Evolutionary conservation across 2,888 invertebrate genomes (phyloP).

Genomic region (Cephus nigrinus): DNA sequence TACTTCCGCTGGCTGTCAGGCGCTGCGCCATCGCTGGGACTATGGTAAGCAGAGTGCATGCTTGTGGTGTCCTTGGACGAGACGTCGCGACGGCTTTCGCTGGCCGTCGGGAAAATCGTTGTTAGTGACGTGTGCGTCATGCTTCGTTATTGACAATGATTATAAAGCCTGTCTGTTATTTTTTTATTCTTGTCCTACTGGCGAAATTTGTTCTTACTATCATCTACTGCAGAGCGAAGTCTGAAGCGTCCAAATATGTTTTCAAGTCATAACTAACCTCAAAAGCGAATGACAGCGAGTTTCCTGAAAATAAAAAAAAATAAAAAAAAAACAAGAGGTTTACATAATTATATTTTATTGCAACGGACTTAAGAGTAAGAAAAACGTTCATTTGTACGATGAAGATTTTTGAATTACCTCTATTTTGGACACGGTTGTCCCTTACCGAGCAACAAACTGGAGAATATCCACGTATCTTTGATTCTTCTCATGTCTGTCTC

Average conservation of each 20-base stretch:
- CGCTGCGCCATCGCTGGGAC: not conserved
- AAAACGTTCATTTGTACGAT: no score
- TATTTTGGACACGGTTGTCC: not conserved
- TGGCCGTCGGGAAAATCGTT: not conserved
- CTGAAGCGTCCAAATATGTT: not conserved
- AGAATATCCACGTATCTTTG: not conserved
- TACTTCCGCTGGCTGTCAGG: not conserved
- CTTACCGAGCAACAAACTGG: not conserved
- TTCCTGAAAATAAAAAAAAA: not conserved
- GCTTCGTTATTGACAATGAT: not conserved
- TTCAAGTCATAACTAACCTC: not conserved
- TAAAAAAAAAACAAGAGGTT: not conserved
- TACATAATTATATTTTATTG: not conserved
- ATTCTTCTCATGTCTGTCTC: not conserved
- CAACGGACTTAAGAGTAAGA: not conserved
- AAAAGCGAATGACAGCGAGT: not conserved
- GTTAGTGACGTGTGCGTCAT: not conserved
- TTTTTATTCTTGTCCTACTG: not conserved
- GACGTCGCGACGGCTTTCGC: not conserved
- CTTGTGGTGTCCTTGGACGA: not conserved
- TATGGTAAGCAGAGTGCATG: not conserved
- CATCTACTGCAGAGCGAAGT: not conserved
- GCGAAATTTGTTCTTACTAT: not conserved
- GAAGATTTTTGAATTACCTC: not conserved
- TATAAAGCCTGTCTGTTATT: not conserved